Percentiles rank a stretch among this genome's conserved stretches.
Evolutionary conservation across 2,888 invertebrate species (phyloP).

Genomic region (Neria commutata): DNA sequence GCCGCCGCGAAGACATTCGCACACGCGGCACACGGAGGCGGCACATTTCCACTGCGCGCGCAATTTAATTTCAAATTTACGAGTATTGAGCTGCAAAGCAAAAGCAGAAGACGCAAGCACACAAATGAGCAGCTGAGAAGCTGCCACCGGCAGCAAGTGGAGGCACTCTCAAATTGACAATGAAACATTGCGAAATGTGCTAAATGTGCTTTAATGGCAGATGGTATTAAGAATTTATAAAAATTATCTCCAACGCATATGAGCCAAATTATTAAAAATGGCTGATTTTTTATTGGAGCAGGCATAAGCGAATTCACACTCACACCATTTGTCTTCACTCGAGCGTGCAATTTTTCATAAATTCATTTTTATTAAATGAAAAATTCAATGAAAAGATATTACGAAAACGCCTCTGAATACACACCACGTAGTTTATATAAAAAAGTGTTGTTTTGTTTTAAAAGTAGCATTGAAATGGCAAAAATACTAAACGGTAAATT

Average conservation of each 20-base stretch:
- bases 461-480: too few species aligned
- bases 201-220: slow-evolving; percentile 43
- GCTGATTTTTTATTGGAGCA: neutral
- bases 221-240: slow-evolving; percentile 25
- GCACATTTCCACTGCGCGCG: slow-evolving; percentile 44
- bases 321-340: slow-evolving; percentile 51
- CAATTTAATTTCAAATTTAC: slow-evolving; percentile 53
- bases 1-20: too few species aligned
- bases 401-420: too few species aligned
- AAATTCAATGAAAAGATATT: too few species aligned
- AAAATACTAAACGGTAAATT: too few species aligned
- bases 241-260: slow-evolving; percentile 19
- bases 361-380: too few species aligned
- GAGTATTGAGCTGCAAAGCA: slow-evolving; percentile 10
- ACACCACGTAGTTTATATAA: too few species aligned
- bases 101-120: neutral
- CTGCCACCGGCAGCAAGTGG: too few species aligned
- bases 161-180: slow-evolving; percentile 32
- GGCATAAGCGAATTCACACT: slow-evolving; percentile 11
- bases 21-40: neutral
- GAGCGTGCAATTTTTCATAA: slow-evolving; percentile 41
- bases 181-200: slow-evolving; percentile 50
- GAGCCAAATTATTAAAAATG: slow-evolving; percentile 3
- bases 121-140: neutral
- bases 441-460: too few species aligned